Percentiles rank a stretch among this genome's conserved stretches.
Evolutionary conservation across 2,113 vertebrate genomes (phyloP).

Genomic region (Percina caprodes): DNA sequence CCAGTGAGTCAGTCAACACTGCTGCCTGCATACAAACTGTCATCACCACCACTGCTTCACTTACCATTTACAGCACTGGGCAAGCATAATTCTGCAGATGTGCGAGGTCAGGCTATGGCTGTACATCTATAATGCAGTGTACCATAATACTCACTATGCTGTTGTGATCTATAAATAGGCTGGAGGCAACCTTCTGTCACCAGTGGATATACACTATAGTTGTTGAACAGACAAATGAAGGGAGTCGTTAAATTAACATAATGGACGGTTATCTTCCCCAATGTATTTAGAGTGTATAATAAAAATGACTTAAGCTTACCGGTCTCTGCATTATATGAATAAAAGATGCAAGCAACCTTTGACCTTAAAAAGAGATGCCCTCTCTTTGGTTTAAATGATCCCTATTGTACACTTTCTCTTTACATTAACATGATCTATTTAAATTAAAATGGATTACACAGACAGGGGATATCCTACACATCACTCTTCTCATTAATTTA

Average conservation of each 20-base stretch:
- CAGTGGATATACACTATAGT: slow-evolving; percentile 6
- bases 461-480: background rate
- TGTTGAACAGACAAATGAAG: slow-evolving; percentile 40
- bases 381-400: background rate
- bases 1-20: slow-evolving; percentile 32
- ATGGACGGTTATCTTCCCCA: slow-evolving; percentile 7
- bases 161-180: slow-evolving; percentile 61
- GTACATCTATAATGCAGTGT: slow-evolving; percentile 48
- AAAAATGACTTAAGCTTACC: background rate
- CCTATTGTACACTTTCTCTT: background rate
- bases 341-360: background rate
- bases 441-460: slow-evolving; percentile 5
- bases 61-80: slow-evolving; percentile 39
- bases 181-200: slow-evolving; percentile 26
- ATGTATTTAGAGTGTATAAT: background rate
- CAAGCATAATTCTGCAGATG: slow-evolving; percentile 56
- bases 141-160: slow-evolving; percentile 21
- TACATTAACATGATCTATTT: slow-evolving; percentile 4
- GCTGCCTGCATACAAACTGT: slow-evolving; percentile 23
- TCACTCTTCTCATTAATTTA: background rate
- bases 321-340: slow-evolving; percentile 13
- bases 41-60: slow-evolving; percentile 34
- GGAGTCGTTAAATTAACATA: slow-evolving; percentile 27
- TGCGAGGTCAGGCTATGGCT: slow-evolving; percentile 14
- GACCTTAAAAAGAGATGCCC: background rate